Evolutionary conservation across 2,797 vertebrate genomes (phyloP).

Genomic region (Pangasius mekongensis): DNA sequence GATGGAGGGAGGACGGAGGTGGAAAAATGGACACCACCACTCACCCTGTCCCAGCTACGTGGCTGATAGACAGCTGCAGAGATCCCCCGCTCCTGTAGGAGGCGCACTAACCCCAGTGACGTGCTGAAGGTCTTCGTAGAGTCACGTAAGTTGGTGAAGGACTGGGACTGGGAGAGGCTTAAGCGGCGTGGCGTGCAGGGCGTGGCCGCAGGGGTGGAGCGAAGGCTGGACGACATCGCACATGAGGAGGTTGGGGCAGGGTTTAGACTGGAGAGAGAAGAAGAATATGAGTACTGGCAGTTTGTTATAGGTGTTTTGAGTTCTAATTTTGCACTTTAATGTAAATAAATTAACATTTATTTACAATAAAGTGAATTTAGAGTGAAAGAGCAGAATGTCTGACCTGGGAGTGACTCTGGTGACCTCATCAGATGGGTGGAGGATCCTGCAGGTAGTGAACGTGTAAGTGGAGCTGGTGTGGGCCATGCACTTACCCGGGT

Average conservation of each 20-base stretch:
- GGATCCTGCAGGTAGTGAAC: constrained; percentile 96
- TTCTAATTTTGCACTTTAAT: neutral
- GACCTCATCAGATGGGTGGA: constrained; percentile 95
- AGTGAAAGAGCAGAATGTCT: constrained; percentile 39
- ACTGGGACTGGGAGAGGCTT: constrained; percentile 92
- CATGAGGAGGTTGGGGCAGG: constrained; percentile 81
- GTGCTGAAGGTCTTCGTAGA: constrained; percentile 98
- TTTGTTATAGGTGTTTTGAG: neutral
- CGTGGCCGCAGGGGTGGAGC: constrained; percentile 85
- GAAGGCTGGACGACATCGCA: constrained; percentile 77
- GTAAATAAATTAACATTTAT: neutral
- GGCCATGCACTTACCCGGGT: constrained; percentile 98
- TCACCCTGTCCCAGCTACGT: constrained; percentile 82
- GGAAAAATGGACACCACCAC: constrained; percentile 77
- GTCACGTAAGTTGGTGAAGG: constrained; percentile 95
- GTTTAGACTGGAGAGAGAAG: constrained; percentile 80
- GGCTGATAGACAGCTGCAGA: constrained; percentile 94
- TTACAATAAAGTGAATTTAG: neutral
- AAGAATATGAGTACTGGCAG: neutral
- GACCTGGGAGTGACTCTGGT: constrained; percentile 96
- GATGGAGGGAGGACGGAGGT: constrained; percentile 68
- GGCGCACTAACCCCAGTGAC: constrained; percentile 92
- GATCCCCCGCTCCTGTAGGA: constrained; percentile 95
- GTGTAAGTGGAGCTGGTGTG: constrained; percentile 99
- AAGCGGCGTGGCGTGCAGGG: constrained; percentile 88